Percentiles rank a stretch among this genome's conserved stretches.
These are phyloP conservation scores for Pseudorhombus dupliciocellatus DNA, from an alignment of 2,113 vertebrate species.

Conservation along the genomic window DNA sequence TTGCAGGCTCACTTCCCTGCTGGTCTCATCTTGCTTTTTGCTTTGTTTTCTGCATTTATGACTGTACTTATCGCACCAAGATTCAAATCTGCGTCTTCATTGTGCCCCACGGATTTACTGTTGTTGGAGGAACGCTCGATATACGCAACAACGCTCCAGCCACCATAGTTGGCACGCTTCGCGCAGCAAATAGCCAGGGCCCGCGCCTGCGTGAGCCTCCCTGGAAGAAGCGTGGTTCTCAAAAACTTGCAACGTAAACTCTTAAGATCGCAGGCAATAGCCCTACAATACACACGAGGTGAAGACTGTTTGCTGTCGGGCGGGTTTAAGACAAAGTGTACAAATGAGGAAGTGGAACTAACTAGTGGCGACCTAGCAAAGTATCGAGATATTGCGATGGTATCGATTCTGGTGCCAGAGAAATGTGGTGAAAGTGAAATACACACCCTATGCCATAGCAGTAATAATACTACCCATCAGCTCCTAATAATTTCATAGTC, in stretches of 20 bases:
- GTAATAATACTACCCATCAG: too few relatives aligned
- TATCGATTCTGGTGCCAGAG: not conserved
- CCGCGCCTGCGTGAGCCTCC: constrained; percentile 9
- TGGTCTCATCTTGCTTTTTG: not conserved
- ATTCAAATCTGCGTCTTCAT: not conserved
- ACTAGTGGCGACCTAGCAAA: not conserved
- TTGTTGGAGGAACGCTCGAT: not conserved
- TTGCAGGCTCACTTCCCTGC: not conserved
- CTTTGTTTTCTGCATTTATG: not conserved
- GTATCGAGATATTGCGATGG: not conserved
- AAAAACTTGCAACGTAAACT: constrained; percentile 28
- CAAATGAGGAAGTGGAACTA: too few relatives aligned
- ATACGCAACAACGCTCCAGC: not conserved
- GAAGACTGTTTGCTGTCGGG: too few relatives aligned
- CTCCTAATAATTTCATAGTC: too few relatives aligned
- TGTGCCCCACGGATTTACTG: not conserved
- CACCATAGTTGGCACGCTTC: constrained; percentile 24
- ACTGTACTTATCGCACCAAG: not conserved
- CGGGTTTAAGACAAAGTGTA: too few relatives aligned
- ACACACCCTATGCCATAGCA: too few relatives aligned
- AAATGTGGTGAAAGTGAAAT: not conserved
- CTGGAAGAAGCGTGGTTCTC: constrained; percentile 26
- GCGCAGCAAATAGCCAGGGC: constrained; percentile 59
- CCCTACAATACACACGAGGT: not conserved
- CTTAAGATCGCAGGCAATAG: not conserved